Evolutionary conservation across 2,113 vertebrate species (phyloP).

Genomic region (Corythaixoides concolor): DNA sequence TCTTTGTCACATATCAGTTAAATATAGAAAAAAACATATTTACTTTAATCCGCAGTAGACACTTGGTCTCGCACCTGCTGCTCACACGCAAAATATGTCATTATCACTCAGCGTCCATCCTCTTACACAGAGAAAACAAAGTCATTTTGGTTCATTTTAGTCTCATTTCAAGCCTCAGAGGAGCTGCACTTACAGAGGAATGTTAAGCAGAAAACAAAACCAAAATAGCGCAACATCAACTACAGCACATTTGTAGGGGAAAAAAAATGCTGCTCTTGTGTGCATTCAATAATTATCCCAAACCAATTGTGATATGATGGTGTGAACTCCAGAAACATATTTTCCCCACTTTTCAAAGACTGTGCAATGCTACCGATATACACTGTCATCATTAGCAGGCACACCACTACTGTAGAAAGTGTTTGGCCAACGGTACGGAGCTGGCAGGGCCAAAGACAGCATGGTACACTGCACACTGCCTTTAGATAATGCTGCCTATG

Average conservation of each 20-base stretch:
- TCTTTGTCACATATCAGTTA: slow-evolving; percentile 64
- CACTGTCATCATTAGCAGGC: background rate
- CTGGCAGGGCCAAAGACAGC: background rate
- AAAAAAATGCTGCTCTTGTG: slow-evolving; percentile 50
- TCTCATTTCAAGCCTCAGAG: slow-evolving; percentile 66
- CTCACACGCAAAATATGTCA: slow-evolving; percentile 65
- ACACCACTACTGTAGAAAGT: background rate
- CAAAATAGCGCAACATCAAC: slow-evolving; percentile 54
- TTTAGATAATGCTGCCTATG: background rate
- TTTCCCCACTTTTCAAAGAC: background rate
- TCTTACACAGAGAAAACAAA: slow-evolving; percentile 31
- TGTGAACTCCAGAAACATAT: background rate
- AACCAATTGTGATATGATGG: slow-evolving; percentile 28
- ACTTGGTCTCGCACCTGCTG: slow-evolving; percentile 69
- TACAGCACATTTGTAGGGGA: slow-evolving; percentile 51
- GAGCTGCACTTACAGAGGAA: slow-evolving; percentile 70
- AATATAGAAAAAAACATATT: slow-evolving; percentile 66
- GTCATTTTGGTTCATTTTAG: slow-evolving; percentile 57
- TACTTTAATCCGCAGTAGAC: slow-evolving; percentile 62
- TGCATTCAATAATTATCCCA: slow-evolving; percentile 58
- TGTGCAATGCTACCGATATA: background rate
- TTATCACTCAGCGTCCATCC: slow-evolving; percentile 61
- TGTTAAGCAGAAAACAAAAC: slow-evolving; percentile 74
- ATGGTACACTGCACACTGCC: background rate
- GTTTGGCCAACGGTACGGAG: background rate